These are phyloP conservation scores for Coregonus clupeaformis DNA, from an alignment of 2,113 vertebrate species.

Conservation along the genomic window DNA sequence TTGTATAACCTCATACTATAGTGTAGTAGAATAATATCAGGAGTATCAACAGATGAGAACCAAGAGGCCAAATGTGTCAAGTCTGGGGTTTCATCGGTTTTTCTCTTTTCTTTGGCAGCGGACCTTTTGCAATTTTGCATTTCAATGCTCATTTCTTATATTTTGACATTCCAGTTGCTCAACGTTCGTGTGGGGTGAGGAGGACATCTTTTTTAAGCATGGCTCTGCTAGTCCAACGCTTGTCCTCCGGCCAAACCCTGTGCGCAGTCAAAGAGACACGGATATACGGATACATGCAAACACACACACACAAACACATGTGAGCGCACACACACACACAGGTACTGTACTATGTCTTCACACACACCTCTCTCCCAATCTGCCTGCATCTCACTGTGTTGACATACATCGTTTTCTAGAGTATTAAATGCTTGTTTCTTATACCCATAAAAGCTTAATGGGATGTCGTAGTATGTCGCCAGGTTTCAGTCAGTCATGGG, in stretches of 20 bases:
- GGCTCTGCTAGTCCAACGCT: not conserved
- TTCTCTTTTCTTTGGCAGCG: slow-evolving; percentile 34
- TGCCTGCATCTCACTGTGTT: not conserved
- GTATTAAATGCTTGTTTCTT: not conserved
- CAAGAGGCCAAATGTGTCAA: slow-evolving; percentile 12
- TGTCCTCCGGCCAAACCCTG: not conserved
- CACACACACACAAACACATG: no score
- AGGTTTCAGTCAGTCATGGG: slow-evolving; percentile 1
- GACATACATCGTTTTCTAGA: not conserved
- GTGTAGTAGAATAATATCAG: no score
- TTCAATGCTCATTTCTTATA: slow-evolving; percentile 14
- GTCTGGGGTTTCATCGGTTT: slow-evolving; percentile 12
- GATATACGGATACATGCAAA: not conserved
- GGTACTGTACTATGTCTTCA: not conserved
- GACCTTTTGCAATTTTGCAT: slow-evolving; percentile 15
- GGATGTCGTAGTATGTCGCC: not conserved
- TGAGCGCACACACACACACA: not conserved
- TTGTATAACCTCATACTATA: no score
- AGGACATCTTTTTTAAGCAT: slow-evolving; percentile 11
- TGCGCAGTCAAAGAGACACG: not conserved
- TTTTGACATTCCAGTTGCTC: slow-evolving; percentile 39
- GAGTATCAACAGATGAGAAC: not conserved
- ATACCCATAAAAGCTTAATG: not conserved
- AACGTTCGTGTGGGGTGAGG: slow-evolving; percentile 27
- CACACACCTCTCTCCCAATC: not conserved